Evolutionary conservation across 2,113 vertebrate species (phyloP), one percentile per base, ranked within the genome.

Genomic region (Forbesichthys agassizii): DNA sequence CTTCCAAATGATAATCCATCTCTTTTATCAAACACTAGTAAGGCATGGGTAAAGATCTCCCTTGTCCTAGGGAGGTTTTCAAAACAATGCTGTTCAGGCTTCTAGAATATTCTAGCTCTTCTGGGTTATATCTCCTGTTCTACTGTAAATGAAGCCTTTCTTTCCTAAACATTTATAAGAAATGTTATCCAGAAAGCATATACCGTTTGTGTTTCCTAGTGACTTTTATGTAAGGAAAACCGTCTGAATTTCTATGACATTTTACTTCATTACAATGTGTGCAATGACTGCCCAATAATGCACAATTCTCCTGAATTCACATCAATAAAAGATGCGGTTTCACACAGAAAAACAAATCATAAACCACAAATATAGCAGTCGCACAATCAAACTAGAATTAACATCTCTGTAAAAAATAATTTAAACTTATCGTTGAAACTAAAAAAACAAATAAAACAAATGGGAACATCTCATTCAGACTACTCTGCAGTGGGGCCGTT

Each of bases 401-500:
- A 83, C 70, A 85, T 60, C 74, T 83, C 9, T 61, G 78, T 85
- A 79, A 80, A 51, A 18, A 88, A 88, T 86, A 84, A 88, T 79
- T 87, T 88, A 86, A 88, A 83, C 36, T 68, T 11, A 75, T 77
- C 73, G 36, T 16, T 75, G 33, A 71, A 62, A 48, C 54, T 42
- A 42, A 42, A 42, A 5, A 48, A 73, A 75, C 73, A 63, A 27
- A 46, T 69, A 20, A 74, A 20, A 20, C 20, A 79, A 73, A 80
- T 67, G 20, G 61, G 78, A 77, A 81, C 70, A 78, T 88, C 81
- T 79, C 84, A 76, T 77, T 87, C 77, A 83, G 82, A 87, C 84
- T 83, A 79, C 68, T 77, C 52, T 74, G 36, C 64, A 69, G 36
- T 65, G 61, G 56, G 58, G 70, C 87, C 77, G 85, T 75, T 80